Evolutionary conservation across 2,113 vertebrate species (phyloP).

Genomic region (Lampris incognitus): DNA sequence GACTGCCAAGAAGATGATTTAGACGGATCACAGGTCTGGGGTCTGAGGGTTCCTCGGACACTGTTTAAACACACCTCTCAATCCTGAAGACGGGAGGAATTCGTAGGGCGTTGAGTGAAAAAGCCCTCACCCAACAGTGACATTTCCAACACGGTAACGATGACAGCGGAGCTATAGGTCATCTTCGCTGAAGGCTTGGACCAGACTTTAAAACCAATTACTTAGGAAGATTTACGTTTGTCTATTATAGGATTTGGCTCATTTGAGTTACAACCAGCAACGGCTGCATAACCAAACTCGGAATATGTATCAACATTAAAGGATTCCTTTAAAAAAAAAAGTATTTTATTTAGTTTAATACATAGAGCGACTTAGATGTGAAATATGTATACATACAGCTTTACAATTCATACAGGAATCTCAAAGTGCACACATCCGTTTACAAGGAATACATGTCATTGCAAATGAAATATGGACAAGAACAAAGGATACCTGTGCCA

Average conservation of each 20-base stretch:
- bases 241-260: background rate
- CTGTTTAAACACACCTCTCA: slow-evolving; percentile 74
- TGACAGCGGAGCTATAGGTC: slow-evolving; percentile 41
- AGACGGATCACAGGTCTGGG: slow-evolving; percentile 72
- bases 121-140: slow-evolving; percentile 71
- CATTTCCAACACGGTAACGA: slow-evolving; percentile 75
- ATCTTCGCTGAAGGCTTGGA: slow-evolving; percentile 16
- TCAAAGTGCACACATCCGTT: slow-evolving; percentile 56
- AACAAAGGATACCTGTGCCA: slow-evolving; percentile 42
- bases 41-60: slow-evolving; percentile 68
- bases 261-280: background rate
- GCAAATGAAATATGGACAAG: slow-evolving; percentile 31
- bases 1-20: slow-evolving; percentile 75
- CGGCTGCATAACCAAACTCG: slow-evolving; percentile 3
- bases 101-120: slow-evolving; percentile 50
- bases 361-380: slow-evolving; percentile 56
- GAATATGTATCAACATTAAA: slow-evolving; percentile 6
- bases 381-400: slow-evolving; percentile 73
- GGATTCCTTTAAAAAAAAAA: slow-evolving; percentile 56
- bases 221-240: slow-evolving; percentile 3
- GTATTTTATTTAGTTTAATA: slow-evolving; percentile 71
- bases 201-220: slow-evolving; percentile 9
- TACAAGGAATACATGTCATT: slow-evolving; percentile 61
- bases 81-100: slow-evolving; percentile 66
- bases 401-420: slow-evolving; percentile 66